Evolutionary conservation across 2,113 vertebrate genomes (phyloP).

Genomic region (Takifugu flavidus): DNA sequence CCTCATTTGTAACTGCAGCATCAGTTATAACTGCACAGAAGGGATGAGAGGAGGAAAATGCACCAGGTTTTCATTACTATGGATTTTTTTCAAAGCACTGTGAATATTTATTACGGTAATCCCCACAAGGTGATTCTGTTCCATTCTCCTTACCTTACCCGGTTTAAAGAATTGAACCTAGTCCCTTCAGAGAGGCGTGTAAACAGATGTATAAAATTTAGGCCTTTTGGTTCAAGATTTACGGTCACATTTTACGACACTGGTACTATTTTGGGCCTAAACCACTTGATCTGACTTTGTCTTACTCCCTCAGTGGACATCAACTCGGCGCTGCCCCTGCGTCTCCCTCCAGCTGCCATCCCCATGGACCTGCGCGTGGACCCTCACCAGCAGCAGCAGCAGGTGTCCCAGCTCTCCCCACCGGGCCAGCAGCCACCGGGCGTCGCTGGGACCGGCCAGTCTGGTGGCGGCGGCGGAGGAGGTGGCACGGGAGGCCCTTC

Average conservation of each 20-base stretch:
- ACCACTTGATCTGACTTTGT: neutral
- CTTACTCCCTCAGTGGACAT: conserved; percentile 82
- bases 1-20: conserved; percentile 24
- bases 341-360: conserved; percentile 85
- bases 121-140: neutral
- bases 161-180: neutral
- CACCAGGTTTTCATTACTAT: neutral
- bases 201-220: neutral
- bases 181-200: neutral
- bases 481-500: conserved; percentile 46
- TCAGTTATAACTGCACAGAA: neutral
- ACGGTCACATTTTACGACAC: neutral
- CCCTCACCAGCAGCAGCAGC: conserved; percentile 77
- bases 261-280: too few relatives aligned
- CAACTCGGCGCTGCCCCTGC: conserved; percentile 87
- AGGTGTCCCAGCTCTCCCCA: conserved; percentile 78
- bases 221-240: neutral
- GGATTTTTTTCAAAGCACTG: neutral
- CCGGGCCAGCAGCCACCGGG: conserved; percentile 45
- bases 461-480: conserved; percentile 22
- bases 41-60: neutral
- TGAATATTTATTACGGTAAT: neutral
- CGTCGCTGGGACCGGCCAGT: conserved; percentile 13
- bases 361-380: conserved; percentile 96
- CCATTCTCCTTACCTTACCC: neutral